phyloP scores from a whole-genome alignment of 1,140 invertebrate genomes.

The silkworm (Bombyx mori) region ASM3026992v2 NC_085116.1:5315501-5316000 shows the following conservation, averaged over 20 bases:
- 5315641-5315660: constrained; percentile 39
- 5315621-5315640: constrained; percentile 41
- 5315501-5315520: constrained; percentile 66
- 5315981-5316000: background rate
- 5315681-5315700: constrained; percentile 65
- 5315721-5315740: constrained; percentile 73
- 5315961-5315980: background rate
- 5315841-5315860: background rate
- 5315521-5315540: constrained; percentile 52
- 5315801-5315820: constrained; percentile 45
- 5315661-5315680: constrained; percentile 68
- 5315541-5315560: constrained; percentile 47
- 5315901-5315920: no score
- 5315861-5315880: no score
- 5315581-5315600: constrained; percentile 47
- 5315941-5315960: no score
- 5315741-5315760: constrained; percentile 72
- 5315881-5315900: no score
- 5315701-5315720: constrained; percentile 72
- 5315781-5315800: constrained; percentile 70
- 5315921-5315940: no score
- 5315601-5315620: constrained; percentile 35
- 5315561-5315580: constrained; percentile 29
- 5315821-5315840: constrained; percentile 23
- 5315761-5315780: constrained; percentile 68